Conservation (phyloP, 2,113 vertebrate species). For the Psephotus haematonotus region DNA sequence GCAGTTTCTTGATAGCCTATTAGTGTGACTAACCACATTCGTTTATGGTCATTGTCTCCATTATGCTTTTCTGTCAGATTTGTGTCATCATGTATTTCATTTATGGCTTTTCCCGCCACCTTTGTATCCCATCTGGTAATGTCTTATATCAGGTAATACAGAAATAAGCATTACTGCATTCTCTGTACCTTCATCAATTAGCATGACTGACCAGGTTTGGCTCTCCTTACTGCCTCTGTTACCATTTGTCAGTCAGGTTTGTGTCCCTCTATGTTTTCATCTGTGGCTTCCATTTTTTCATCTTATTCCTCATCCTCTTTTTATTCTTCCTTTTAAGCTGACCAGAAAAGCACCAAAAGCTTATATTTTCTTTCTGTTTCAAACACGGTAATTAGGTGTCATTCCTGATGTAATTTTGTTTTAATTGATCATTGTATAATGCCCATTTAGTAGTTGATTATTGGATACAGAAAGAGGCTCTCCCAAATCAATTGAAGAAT, state of each 20-base stretch:
- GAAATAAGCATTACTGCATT: neutral
- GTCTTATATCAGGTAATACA: neutral
- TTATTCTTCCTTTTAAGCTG: neutral
- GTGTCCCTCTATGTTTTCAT: neutral
- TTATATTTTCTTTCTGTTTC: neutral
- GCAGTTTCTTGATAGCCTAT: neutral
- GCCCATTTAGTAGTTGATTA: neutral
- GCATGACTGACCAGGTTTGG: neutral
- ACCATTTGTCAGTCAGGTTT: neutral
- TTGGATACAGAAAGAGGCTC: neutral
- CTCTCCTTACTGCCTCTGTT: neutral
- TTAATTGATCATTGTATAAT: neutral
- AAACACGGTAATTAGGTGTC: neutral
- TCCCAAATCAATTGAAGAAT: neutral
- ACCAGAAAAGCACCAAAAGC: neutral
- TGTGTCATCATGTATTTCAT: neutral
- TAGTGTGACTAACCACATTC: neutral
- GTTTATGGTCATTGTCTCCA: neutral
- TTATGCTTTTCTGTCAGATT: neutral
- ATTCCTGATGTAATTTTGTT: neutral
- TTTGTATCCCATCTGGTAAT: neutral
- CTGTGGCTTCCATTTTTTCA: neutral
- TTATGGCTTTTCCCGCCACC: neutral
- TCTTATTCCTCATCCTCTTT: neutral
- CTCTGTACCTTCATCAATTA: neutral